phyloP scores from a whole-genome alignment of 2,113 vertebrate genomes.

The Scomber scombrus region DNA sequence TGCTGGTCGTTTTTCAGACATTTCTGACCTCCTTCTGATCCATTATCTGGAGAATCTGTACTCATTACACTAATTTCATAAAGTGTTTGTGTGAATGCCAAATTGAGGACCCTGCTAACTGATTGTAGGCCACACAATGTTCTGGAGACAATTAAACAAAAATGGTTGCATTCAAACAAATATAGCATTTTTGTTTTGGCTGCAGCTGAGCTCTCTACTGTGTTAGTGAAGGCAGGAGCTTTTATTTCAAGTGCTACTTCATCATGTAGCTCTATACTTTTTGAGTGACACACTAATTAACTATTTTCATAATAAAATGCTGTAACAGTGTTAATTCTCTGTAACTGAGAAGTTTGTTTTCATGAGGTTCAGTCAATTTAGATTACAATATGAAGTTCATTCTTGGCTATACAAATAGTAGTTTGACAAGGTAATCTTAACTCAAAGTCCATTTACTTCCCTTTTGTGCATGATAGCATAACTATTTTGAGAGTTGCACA shows the following conservation, averaged over 20 bases:
- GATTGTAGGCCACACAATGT: neutral
- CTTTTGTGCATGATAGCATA: no score
- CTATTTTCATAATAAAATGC: neutral
- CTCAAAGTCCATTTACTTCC: no score
- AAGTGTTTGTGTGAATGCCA: slow-evolving; percentile 22
- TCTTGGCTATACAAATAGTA: neutral
- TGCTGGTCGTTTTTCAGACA: neutral
- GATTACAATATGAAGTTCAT: neutral
- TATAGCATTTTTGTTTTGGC: neutral
- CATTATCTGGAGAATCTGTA: slow-evolving; percentile 9
- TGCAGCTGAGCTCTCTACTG: neutral
- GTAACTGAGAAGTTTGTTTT: slow-evolving; percentile 9
- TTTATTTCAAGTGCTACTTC: slow-evolving; percentile 26
- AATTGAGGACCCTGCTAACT: neutral
- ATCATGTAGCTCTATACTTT: neutral
- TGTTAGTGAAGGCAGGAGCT: neutral
- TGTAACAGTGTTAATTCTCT: neutral
- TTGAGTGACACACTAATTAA: neutral
- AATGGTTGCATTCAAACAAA: neutral
- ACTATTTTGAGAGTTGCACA: no score
- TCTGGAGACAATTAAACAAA: slow-evolving; percentile 10
- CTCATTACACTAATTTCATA: slow-evolving; percentile 26
- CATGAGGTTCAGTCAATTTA: neutral
- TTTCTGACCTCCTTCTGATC: slow-evolving; percentile 11
- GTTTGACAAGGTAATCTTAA: no score